phyloP scores from a whole-genome alignment of 2,113 vertebrate genomes.

The Sturnira hondurensis region DNA sequence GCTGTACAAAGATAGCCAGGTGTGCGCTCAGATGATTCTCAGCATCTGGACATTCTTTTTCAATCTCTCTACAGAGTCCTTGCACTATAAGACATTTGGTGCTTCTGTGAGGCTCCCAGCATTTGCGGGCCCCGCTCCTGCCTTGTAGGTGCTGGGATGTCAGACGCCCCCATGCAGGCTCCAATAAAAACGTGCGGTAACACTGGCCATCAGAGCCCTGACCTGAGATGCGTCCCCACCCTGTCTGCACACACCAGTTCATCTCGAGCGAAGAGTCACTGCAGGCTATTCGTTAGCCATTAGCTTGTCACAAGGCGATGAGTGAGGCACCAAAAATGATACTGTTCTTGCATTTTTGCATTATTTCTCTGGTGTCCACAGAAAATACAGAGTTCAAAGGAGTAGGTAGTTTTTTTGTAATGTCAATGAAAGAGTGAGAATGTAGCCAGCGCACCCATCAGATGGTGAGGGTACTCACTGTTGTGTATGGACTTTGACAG shows the following conservation, averaged over 20 bases:
- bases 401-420: not conserved
- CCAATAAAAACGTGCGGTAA: conserved; percentile 23
- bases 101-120: conserved; percentile 29
- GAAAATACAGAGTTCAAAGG: not conserved
- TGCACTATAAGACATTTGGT: conserved; percentile 1
- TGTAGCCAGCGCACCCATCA: not conserved
- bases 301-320: not conserved
- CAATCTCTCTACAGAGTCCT: not conserved
- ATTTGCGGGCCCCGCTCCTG: not conserved
- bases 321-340: not conserved
- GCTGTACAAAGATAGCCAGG: conserved; percentile 14
- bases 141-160: not conserved
- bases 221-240: not conserved
- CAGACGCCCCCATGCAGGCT: not conserved
- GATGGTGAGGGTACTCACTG: not conserved
- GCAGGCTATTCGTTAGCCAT: not conserved
- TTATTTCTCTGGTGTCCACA: not conserved
- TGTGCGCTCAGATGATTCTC: conserved; percentile 49
- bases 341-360: not conserved
- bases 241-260: not conserved
- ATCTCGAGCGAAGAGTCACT: not conserved
- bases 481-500: not conserved
- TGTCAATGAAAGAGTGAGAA: not conserved
- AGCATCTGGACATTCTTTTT: not conserved
- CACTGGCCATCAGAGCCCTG: not conserved